Evolutionary conservation across 2,113 vertebrate species (phyloP).

Genomic region (Speoplatyrhinus poulsoni): DNA sequence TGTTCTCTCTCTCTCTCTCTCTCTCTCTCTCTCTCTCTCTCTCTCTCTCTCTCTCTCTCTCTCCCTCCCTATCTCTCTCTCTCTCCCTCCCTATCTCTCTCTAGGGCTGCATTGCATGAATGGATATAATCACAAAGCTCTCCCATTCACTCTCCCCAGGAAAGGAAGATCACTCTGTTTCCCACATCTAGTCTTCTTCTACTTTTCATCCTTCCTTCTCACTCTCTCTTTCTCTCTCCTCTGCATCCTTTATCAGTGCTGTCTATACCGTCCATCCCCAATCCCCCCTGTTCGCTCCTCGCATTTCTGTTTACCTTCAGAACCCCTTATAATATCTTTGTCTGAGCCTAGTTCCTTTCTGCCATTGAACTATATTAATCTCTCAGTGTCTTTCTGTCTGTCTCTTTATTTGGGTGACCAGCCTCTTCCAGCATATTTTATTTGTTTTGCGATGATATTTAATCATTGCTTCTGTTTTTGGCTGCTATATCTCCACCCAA

Average conservation of each 20-base stretch:
- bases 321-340: conserved; percentile 40
- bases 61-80: neutral
- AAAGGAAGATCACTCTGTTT: neutral
- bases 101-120: neutral
- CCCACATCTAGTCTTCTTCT: neutral
- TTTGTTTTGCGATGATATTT: neutral
- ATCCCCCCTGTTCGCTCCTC: neutral
- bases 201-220: neutral
- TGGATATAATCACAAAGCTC: no score
- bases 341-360: conserved; percentile 18
- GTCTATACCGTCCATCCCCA: conserved; percentile 25
- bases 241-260: conserved; percentile 42
- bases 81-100: neutral
- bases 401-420: neutral
- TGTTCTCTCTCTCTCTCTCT: neutral
- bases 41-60: neutral
- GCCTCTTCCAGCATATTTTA: neutral
- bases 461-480: no score
- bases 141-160: no score
- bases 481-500: no score
- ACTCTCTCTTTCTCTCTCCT: conserved; percentile 13
- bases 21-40: neutral
- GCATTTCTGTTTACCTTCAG: conserved; percentile 33
- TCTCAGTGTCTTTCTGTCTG: neutral
- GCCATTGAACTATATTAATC: neutral